These are phyloP conservation scores for Bedellia somnulentella DNA, from an alignment of 2,888 invertebrate genomes.

Conservation along the genomic window DNA sequence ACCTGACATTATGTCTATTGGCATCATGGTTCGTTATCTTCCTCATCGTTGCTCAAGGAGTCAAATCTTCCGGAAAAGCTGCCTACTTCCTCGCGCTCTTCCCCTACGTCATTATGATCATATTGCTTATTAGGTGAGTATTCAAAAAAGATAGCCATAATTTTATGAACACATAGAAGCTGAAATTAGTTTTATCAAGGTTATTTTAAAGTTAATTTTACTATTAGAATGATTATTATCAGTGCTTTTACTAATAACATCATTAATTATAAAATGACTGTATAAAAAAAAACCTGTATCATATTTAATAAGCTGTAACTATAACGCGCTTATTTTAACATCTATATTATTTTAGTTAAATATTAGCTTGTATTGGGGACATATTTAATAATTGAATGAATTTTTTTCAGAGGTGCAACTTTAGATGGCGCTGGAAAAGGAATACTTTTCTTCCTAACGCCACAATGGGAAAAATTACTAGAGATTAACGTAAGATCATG, in stretches of 20 bases:
- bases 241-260: no score
- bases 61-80: conserved; percentile 78
- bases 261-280: no score
- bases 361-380: no score
- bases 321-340: background rate
- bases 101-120: conserved; percentile 77
- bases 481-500: conserved; percentile 70
- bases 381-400: no score
- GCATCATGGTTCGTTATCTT: conserved; percentile 71
- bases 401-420: conserved; percentile 51
- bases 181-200: no score
- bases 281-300: no score
- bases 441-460: conserved; percentile 76
- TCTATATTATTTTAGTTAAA: background rate
- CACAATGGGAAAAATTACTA: conserved; percentile 74
- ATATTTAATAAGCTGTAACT: no score
- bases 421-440: conserved; percentile 69
- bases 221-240: no score
- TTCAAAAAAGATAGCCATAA: conserved; percentile 6
- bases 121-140: conserved; percentile 64
- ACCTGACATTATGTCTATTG: conserved; percentile 66
- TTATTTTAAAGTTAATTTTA: no score
- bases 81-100: conserved; percentile 90
- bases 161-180: no score
- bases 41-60: conserved; percentile 69